phyloP scores from a whole-genome alignment of 2,888 invertebrate genomes.

The Drosophila rubida region DNA sequence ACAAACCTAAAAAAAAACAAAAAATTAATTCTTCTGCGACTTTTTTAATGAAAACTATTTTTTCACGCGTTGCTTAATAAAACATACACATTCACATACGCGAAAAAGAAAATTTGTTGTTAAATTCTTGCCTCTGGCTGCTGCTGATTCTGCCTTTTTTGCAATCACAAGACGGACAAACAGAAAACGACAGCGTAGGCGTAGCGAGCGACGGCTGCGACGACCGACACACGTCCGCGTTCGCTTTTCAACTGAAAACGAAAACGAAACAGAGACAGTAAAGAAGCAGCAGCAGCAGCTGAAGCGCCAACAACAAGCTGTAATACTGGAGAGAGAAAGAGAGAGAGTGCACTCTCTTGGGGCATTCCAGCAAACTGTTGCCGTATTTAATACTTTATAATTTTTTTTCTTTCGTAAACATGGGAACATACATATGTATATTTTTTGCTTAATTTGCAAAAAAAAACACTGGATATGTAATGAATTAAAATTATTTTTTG shows the following conservation, averaged over 20 bases:
- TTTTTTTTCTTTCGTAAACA: too few species aligned
- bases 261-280: constrained; percentile 47
- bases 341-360: constrained; percentile 14
- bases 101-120: constrained; percentile 52
- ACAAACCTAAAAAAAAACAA: constrained; percentile 35
- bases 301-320: constrained; percentile 40
- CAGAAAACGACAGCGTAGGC: constrained; percentile 54
- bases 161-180: constrained; percentile 67
- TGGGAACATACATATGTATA: too few species aligned
- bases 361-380: constrained; percentile 32
- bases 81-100: constrained; percentile 25
- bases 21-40: constrained; percentile 37
- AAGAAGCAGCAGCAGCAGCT: constrained; percentile 33
- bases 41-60: constrained; percentile 44
- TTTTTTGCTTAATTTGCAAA: too few species aligned
- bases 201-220: constrained; percentile 56
- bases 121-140: constrained; percentile 50
- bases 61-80: constrained; percentile 37
- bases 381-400: neutral
- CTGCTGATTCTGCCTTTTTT: constrained; percentile 55
- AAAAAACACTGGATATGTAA: too few species aligned
- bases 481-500: too few species aligned
- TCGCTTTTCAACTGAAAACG: constrained; percentile 57
- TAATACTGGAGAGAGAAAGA: constrained; percentile 14
- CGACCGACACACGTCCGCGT: constrained; percentile 65